Evolutionary conservation across 1,140 invertebrate genomes (phyloP), one percentile per base, ranked within the genome.

Genomic region (Hycleus cichorii): DNA sequence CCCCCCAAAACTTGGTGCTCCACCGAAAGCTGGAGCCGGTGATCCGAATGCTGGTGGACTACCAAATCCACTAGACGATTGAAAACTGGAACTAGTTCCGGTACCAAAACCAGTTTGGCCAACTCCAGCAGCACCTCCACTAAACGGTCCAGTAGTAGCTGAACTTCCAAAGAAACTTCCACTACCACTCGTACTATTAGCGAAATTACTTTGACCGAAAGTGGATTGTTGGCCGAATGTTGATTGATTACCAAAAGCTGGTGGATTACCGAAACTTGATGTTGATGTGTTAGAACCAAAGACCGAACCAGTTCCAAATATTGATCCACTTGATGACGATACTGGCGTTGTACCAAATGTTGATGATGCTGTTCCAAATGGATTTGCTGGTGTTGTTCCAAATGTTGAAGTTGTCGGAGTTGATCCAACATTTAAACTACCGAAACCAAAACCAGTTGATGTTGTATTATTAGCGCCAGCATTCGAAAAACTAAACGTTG

Each of bases 21-120:
- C 76, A 3, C 79, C 80, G 63, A 80, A 81, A 8, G 72, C 73
- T 12, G 79, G 75, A 39, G 72, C 57, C 1, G 72, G 62, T 3
- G 79, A 78, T 58, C 78, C 78, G 55, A 80, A 80, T n/a, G 69
- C 69, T 0, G 77, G 65, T 11, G 74, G 66, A 2, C 73, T 68
- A 8, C 77, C 77, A 67, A 80, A 80, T 1, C 74, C 74, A 24
- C 64, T 43, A 3, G 65, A 57, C 57, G 68, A 67, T 47, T 67
- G 66, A 42, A 71, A 70, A 47, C 32, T 52, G 5, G 32, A 32
- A 32, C 7, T 32, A 32, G 59, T n/a, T 39, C 64, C 49, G 24
- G 64, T 48, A 45, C 70, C 72, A 62, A 74, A 74, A 47, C 69
- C 69, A 24, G 39, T 57, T 64, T 77, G 74, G 38, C 68, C 67